phyloP scores from a whole-genome alignment of 2,888 invertebrate species.

The Catotricha subobsoleta region DNA sequence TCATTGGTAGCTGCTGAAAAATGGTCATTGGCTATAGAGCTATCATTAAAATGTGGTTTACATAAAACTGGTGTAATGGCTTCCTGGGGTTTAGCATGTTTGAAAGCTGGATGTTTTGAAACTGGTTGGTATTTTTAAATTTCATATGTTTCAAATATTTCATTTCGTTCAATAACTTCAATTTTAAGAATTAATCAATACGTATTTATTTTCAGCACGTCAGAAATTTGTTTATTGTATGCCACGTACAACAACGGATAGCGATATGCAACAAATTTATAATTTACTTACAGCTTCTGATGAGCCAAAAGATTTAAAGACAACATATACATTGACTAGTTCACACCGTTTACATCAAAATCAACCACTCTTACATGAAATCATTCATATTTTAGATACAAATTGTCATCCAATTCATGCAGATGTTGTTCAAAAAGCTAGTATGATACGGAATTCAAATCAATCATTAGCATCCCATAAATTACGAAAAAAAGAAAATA shows the following conservation, averaged over 20 bases:
- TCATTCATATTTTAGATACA: slow-evolving; percentile 47
- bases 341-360: slow-evolving; percentile 37
- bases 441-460: slow-evolving; percentile 25
- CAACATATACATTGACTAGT: slow-evolving; percentile 10
- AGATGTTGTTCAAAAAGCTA: slow-evolving; percentile 22
- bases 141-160: neutral
- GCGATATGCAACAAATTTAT: slow-evolving; percentile 11
- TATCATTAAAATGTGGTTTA: slow-evolving; percentile 73
- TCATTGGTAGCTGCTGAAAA: slow-evolving; percentile 64
- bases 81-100: slow-evolving; percentile 71
- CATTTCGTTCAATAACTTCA: neutral
- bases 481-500: slow-evolving; percentile 32
- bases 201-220: slow-evolving; percentile 16
- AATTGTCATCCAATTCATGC: slow-evolving; percentile 31
- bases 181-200: neutral
- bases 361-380: slow-evolving; percentile 50
- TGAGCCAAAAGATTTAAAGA: neutral
- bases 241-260: slow-evolving; percentile 20
- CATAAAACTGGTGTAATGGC: slow-evolving; percentile 64
- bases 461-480: slow-evolving; percentile 20
- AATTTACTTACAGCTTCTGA: neutral
- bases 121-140: slow-evolving; percentile 32
- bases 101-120: slow-evolving; percentile 60
- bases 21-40: slow-evolving; percentile 64
- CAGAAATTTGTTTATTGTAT: slow-evolving; percentile 27